Evolutionary conservation across 2,797 vertebrate species (phyloP).

Genomic region (Coranthus polyacanthus): DNA sequence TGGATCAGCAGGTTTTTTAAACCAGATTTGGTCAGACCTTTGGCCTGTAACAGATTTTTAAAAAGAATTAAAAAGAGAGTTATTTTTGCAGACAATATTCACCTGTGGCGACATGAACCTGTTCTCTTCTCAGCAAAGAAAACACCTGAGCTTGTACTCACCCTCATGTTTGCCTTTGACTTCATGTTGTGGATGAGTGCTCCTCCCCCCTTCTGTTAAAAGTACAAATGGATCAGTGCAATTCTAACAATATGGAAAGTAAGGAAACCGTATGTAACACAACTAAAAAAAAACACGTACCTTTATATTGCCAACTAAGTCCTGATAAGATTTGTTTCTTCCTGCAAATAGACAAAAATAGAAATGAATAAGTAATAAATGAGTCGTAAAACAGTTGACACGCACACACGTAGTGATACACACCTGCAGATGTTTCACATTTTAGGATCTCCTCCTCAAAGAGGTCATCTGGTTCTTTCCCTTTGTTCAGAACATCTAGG

Average conservation of each 20-base stretch:
- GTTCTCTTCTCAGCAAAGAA: too few relatives aligned
- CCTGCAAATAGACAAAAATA: constrained; percentile 67
- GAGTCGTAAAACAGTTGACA: background rate
- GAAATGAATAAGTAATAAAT: background rate
- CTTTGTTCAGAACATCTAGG: constrained; percentile 87
- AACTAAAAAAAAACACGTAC: too few relatives aligned
- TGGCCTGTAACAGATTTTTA: constrained; percentile 81
- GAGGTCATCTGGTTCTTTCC: constrained; percentile 87
- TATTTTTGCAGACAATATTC: constrained; percentile 6
- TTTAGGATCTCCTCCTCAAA: constrained; percentile 90
- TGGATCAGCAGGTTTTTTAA: constrained; percentile 85
- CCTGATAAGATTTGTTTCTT: constrained; percentile 86
- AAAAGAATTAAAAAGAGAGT: too few relatives aligned
- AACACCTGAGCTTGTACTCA: constrained; percentile 72
- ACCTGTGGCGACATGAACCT: background rate
- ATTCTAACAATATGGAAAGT: background rate
- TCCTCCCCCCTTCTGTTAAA: constrained; percentile 91
- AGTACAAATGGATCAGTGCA: constrained; percentile 8
- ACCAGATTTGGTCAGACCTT: constrained; percentile 83
- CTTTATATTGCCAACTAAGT: constrained; percentile 90
- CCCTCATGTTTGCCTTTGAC: constrained; percentile 88
- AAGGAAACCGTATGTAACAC: background rate
- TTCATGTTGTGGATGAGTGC: constrained; percentile 90
- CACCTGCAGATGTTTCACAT: constrained; percentile 83
- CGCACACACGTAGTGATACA: constrained; percentile 21